Evolutionary conservation across 2,888 invertebrate genomes (phyloP).

Genomic region (Empis stercorea): DNA sequence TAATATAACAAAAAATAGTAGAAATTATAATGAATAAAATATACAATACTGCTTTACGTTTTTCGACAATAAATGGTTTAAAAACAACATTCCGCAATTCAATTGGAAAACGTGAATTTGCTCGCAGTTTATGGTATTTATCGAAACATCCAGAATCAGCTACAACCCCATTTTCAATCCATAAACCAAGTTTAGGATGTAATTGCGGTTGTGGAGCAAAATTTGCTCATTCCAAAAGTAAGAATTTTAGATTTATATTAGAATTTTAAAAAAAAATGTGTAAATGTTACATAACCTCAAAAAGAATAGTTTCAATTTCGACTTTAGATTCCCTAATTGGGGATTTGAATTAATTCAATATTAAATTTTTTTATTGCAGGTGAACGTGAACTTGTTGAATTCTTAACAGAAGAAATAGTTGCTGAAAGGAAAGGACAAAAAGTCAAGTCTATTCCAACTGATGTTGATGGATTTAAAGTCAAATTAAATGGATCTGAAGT

Average conservation of each 20-base stretch:
- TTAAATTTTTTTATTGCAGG: constrained; percentile 39
- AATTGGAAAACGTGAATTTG: constrained; percentile 47
- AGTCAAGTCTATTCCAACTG: constrained; percentile 56
- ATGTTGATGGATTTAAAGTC: constrained; percentile 71
- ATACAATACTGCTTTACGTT: constrained; percentile 46
- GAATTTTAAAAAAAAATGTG: not conserved
- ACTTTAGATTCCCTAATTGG: too few species aligned
- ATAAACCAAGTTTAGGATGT: constrained; percentile 49
- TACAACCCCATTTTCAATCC: constrained; percentile 35
- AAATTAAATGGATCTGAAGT: constrained; percentile 74
- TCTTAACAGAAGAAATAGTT: constrained; percentile 84
- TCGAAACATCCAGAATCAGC: constrained; percentile 34
- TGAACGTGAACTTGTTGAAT: constrained; percentile 78
- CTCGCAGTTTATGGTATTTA: constrained; percentile 63
- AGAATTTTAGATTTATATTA: constrained; percentile 6
- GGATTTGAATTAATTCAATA: too few species aligned
- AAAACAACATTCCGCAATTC: constrained; percentile 20
- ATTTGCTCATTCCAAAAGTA: constrained; percentile 60
- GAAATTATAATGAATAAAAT: constrained; percentile 52
- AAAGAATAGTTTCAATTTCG: not conserved
- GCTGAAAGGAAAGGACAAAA: constrained; percentile 79
- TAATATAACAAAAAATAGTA: not conserved
- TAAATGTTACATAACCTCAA: not conserved
- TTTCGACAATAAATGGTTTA: constrained; percentile 26
- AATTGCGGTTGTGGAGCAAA: constrained; percentile 54